A percentile compares a stretch with the other conserved stretches of the same genome.
Evolutionary conservation across 2,888 invertebrate species (phyloP).

Genomic region (Lepidocyrtinus sp.): DNA sequence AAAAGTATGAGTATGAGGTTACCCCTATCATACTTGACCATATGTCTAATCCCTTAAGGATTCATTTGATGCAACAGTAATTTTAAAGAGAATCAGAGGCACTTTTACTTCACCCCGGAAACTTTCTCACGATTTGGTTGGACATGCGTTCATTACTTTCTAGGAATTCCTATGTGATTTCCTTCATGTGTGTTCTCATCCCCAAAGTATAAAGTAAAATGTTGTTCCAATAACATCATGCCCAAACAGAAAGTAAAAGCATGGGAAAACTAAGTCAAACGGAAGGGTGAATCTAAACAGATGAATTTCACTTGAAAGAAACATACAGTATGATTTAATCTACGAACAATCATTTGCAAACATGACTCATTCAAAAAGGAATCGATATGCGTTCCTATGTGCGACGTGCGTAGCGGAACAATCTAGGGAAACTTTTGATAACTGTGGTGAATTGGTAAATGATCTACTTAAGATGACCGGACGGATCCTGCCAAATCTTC

Average conservation of each 20-base stretch:
- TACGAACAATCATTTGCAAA: neutral
- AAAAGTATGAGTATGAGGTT: neutral
- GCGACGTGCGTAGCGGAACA: neutral
- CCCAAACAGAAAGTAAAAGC: too few relatives aligned
- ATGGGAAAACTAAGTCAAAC: slow-evolving; percentile 2
- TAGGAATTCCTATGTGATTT: slow-evolving; percentile 44
- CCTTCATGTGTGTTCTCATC: slow-evolving; percentile 46
- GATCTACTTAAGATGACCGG: slow-evolving; percentile 20
- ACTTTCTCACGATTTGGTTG: neutral
- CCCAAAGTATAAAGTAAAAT: too few relatives aligned
- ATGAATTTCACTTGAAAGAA: neutral
- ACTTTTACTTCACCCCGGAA: neutral
- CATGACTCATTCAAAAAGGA: neutral
- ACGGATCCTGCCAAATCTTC: slow-evolving; percentile 16
- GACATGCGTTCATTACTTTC: slow-evolving; percentile 27
- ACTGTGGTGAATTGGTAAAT: slow-evolving; percentile 29
- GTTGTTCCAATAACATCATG: too few relatives aligned
- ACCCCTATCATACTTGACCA: slow-evolving; percentile 53
- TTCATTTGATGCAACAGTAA: neutral
- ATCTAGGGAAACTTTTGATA: slow-evolving; percentile 4
- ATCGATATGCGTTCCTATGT: neutral
- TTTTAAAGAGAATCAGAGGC: neutral
- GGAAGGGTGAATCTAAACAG: slow-evolving; percentile 19
- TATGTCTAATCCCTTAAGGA: slow-evolving; percentile 55
- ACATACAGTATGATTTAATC: neutral